Conservation (phyloP, 1,140 invertebrate species). For the Drosophila leontia region DNA sequence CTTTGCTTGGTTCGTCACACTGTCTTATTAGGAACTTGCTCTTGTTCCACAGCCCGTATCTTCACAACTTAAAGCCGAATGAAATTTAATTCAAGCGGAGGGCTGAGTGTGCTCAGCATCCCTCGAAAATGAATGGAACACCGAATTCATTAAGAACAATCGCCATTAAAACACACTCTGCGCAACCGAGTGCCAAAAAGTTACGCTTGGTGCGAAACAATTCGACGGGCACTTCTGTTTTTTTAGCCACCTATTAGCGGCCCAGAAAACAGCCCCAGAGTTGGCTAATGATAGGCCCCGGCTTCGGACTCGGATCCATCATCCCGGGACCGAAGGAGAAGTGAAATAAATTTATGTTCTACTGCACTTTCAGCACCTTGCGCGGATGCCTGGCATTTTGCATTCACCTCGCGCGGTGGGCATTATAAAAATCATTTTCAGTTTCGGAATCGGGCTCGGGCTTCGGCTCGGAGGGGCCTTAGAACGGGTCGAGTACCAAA, state of each 20-base stretch:
- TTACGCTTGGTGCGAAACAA: slow-evolving; percentile 67
- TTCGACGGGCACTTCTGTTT: slow-evolving; percentile 45
- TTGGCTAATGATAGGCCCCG: slow-evolving; percentile 48
- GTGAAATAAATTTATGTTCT: slow-evolving; percentile 69
- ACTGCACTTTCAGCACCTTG: slow-evolving; percentile 69
- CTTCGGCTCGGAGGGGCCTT: slow-evolving; percentile 17
- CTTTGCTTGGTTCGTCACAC: not conserved
- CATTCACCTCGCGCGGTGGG: slow-evolving; percentile 40
- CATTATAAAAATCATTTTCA: slow-evolving; percentile 50
- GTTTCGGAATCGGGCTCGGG: slow-evolving; percentile 1
- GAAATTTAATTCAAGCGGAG: slow-evolving; percentile 76
- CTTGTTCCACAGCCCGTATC: slow-evolving; percentile 56
- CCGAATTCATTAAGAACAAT: slow-evolving; percentile 77
- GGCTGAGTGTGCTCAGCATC: slow-evolving; percentile 61
- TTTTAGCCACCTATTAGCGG: slow-evolving; percentile 32
- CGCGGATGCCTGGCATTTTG: slow-evolving; percentile 35
- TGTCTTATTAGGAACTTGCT: not conserved
- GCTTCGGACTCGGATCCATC: slow-evolving; percentile 33
- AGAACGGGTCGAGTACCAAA: slow-evolving; percentile 53
- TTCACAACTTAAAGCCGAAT: slow-evolving; percentile 60
- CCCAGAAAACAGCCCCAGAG: slow-evolving; percentile 36
- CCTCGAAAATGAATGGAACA: slow-evolving; percentile 64
- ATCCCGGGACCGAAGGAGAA: slow-evolving; percentile 22
- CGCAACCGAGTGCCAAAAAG: slow-evolving; percentile 61
- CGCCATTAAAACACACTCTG: slow-evolving; percentile 33